phyloP scores from a whole-genome alignment of 2,797 vertebrate genomes.

The Trachurus trachurus region DNA sequence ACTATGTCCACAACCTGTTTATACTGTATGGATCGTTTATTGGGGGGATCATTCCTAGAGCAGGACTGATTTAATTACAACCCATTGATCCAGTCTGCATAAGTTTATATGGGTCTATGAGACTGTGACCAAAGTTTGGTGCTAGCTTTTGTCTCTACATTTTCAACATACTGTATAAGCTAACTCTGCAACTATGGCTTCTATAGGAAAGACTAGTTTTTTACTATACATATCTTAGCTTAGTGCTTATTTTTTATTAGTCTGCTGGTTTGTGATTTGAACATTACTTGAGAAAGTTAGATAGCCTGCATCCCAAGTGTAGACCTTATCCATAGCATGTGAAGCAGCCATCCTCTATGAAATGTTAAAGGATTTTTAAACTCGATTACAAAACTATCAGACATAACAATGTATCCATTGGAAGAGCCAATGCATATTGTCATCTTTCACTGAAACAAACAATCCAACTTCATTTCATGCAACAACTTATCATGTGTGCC shows the following conservation, averaged over 20 bases:
- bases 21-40: neutral
- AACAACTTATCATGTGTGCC: neutral
- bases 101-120: neutral
- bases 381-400: neutral
- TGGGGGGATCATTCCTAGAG: neutral
- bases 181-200: neutral
- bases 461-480: neutral
- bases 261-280: neutral
- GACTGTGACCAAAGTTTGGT: constrained; percentile 14
- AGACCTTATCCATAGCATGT: no score
- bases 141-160: constrained; percentile 7
- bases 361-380: neutral
- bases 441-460: neutral
- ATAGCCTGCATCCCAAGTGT: neutral
- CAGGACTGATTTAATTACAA: neutral
- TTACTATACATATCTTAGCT: neutral
- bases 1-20: no score
- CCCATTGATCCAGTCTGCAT: neutral
- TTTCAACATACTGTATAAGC: neutral
- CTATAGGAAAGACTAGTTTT: neutral
- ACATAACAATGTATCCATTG: neutral
- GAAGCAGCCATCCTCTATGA: neutral
- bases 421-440: neutral
- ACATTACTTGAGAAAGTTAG: neutral
- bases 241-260: neutral